Evolutionary conservation across 1,140 invertebrate genomes (phyloP), one percentile per base, ranked within the genome.

Genomic region (Cylas formicarius): DNA sequence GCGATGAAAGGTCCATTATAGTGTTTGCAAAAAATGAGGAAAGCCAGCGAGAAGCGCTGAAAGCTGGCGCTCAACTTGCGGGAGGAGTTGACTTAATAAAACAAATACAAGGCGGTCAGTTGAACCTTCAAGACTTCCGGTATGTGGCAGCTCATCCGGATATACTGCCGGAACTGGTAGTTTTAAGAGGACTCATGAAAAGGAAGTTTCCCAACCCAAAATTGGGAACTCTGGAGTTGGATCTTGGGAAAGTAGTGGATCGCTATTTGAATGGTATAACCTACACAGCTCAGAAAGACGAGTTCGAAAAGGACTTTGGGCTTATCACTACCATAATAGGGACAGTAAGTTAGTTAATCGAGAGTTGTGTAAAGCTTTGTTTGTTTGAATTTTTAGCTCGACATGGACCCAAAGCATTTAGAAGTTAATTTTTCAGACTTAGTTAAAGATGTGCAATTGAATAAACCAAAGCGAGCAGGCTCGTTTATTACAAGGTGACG

Each of bases 131-230:
- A n/a, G 83, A 90, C 41, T 90, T 79, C 63, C 74, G 86, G 52
- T 78, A 71, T 58, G 57, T 86, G 2, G 64, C 90, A 23, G 81
- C 84, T 4, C 82, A 89, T 71, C 78, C 83, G 3, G 76, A 81
- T 57, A 84, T 90, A 44, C 60, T 90, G 41, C 72, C 82, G 0
- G 86, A 90, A 32, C 60, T 90, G 19, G 70, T 85, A 2, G 67
- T 73, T 0, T 69, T 90, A 29, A 48, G 83, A 55, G 85, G 84
- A 14, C 57, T 90, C 8, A 68, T 91, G 68, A 87, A 81, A 52
- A 78, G 67, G 40, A 77, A 76, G 53, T 89, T 86, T 68, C 87
- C 88, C 1, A 81, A 70, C 53, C 57, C 75, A 0, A 76, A 73
- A 58, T 54, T 48, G 45, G 84, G 83, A 66, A 86, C 81, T n/a